Conservation (phyloP, 2,113 vertebrate species). For the Triplophysa rosa region DNA sequence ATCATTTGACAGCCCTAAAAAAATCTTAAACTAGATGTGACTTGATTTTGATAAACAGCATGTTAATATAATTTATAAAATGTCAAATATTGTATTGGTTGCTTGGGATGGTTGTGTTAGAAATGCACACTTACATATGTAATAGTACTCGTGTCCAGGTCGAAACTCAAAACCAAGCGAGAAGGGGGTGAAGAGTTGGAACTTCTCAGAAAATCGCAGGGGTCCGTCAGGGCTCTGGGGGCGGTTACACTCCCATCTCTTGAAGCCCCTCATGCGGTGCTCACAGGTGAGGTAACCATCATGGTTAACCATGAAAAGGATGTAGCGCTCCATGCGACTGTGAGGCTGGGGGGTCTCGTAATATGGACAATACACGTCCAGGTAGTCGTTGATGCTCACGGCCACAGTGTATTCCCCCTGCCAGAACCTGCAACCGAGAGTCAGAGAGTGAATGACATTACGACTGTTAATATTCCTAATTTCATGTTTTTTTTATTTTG, state of each 20-base stretch:
- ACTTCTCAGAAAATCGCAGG: conserved; percentile 96
- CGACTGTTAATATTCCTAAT: not conserved
- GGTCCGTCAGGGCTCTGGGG: conserved; percentile 87
- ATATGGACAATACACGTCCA: conserved; percentile 97
- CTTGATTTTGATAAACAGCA: too few species aligned
- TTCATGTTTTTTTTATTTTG: conserved; percentile 6
- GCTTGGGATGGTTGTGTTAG: not conserved
- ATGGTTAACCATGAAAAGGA: conserved; percentile 94
- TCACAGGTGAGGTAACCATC: conserved; percentile 91
- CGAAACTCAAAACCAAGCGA: conserved; percentile 97
- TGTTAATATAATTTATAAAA: too few species aligned
- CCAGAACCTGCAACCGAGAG: conserved; percentile 81
- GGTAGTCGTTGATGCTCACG: conserved; percentile 96
- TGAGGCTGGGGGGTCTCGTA: conserved; percentile 84
- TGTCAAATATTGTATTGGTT: too few species aligned
- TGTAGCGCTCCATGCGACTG: conserved; percentile 89
- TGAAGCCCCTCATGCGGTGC: conserved; percentile 92
- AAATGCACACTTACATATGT: conserved; percentile 85
- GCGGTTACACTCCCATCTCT: conserved; percentile 95
- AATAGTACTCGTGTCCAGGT: conserved; percentile 93
- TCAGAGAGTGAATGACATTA: conserved; percentile 17
- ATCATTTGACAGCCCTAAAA: too few species aligned
- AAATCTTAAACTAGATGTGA: too few species aligned
- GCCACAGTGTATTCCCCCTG: conserved; percentile 89
- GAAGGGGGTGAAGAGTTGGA: conserved; percentile 98